A percentile compares a stretch with the other conserved stretches of the same genome.
phyloP scores from a whole-genome alignment of 1,140 invertebrate genomes.

The Chionoecetes opilio region DNA sequence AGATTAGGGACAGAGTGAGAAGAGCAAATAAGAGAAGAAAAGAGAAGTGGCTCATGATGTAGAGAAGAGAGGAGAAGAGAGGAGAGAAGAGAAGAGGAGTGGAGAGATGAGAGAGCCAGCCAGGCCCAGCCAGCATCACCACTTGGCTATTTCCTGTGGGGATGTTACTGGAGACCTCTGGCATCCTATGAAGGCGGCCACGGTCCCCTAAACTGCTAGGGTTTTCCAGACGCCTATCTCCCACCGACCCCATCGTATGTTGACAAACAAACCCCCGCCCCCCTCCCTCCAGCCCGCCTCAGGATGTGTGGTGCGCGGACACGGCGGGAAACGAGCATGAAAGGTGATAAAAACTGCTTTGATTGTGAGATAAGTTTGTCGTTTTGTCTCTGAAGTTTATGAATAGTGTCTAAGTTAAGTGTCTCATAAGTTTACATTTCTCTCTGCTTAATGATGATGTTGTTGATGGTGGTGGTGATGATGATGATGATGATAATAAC shows the following conservation, averaged over 20 bases:
- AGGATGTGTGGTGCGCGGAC: not conserved
- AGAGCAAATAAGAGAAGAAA: not conserved
- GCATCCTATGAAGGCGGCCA: not conserved
- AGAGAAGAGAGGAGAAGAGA: not conserved
- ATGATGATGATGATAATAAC: not conserved
- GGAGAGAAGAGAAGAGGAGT: not conserved
- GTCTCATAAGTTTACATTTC: no score
- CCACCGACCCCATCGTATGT: no score
- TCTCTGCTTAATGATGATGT: not conserved
- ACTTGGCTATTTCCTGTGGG: not conserved
- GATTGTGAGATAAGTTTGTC: no score
- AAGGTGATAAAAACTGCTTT: no score
- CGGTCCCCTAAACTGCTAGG: no score
- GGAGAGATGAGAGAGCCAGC: not conserved
- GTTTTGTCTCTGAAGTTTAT: no score
- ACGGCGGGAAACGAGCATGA: not conserved
- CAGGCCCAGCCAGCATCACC: not conserved
- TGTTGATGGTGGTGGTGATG: not conserved
- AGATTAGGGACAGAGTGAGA: not conserved
- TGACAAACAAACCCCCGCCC: no score
- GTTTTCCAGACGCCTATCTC: no score
- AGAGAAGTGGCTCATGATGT: no score
- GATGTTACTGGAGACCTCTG: not conserved
- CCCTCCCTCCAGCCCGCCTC: no score
- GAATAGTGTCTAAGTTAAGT: no score